These are phyloP conservation scores for Phalacrocorax carbo DNA, from an alignment of 2,113 vertebrate genomes.

Conservation along the genomic window DNA sequence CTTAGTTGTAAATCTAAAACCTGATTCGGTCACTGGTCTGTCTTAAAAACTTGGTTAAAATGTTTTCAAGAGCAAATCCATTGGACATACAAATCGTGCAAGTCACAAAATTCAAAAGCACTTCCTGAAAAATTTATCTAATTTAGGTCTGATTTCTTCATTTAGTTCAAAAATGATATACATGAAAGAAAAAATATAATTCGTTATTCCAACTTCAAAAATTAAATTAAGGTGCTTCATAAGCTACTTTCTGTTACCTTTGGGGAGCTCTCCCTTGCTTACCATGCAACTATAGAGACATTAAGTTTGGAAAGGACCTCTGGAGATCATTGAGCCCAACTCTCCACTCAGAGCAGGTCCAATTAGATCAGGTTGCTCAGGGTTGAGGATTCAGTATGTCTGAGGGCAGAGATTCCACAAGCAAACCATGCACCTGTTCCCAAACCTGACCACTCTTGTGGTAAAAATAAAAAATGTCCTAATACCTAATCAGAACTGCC, in stretches of 20 bases:
- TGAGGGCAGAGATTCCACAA: neutral
- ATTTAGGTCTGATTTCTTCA: neutral
- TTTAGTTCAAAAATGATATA: neutral
- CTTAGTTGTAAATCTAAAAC: neutral
- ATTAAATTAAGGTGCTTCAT: neutral
- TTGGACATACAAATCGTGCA: neutral
- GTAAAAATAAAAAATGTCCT: neutral
- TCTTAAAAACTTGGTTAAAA: neutral
- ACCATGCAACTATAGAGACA: neutral
- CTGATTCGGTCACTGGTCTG: neutral
- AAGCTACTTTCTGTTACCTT: neutral
- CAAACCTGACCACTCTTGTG: neutral
- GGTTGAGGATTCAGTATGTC: neutral
- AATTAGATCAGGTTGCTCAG: neutral
- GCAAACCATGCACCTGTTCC: neutral
- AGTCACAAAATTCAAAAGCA: neutral
- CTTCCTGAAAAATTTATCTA: neutral
- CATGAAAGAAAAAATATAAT: rapidly evolving
- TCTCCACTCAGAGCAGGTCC: neutral
- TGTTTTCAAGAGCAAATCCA: neutral
- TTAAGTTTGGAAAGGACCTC: neutral
- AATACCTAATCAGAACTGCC: neutral
- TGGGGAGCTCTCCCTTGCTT: neutral
- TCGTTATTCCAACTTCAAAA: neutral
- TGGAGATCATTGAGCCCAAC: neutral